Conservation (phyloP, 1,140 invertebrate genomes). For the Trichomalopsis sarcophagae region DNA sequence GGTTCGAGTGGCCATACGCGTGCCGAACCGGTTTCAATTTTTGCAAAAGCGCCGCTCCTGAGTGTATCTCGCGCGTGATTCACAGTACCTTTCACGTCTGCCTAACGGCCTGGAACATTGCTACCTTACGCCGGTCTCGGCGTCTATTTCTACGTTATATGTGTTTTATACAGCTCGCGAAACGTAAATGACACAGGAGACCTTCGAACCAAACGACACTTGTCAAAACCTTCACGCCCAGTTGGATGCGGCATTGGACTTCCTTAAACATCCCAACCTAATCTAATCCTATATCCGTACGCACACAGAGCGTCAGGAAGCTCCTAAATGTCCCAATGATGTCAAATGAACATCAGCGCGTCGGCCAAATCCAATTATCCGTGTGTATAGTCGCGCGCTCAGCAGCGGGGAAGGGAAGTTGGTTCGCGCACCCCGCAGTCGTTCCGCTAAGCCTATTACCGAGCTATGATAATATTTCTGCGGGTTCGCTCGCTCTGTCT, state of each 20-base stretch:
- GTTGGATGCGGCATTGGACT: constrained; percentile 39
- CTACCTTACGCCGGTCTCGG: constrained; percentile 53
- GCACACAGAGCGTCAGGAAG: not conserved
- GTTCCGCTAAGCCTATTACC: constrained; percentile 67
- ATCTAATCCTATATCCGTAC: constrained; percentile 59
- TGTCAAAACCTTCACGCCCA: constrained; percentile 25
- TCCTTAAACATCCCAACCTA: constrained; percentile 61
- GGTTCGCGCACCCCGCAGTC: not conserved
- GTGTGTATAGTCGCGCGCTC: not conserved
- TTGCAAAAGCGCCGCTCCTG: constrained; percentile 41
- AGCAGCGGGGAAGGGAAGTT: constrained; percentile 56
- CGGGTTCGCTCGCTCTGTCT: constrained; percentile 54
- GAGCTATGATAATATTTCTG: constrained; percentile 68
- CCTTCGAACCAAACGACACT: not conserved
- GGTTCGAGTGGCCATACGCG: constrained; percentile 56
- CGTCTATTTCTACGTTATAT: not conserved
- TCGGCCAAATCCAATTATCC: constrained; percentile 69
- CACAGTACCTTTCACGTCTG: constrained; percentile 64
- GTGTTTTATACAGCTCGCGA: no score
- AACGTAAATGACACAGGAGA: not conserved
- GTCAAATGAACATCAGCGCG: constrained; percentile 71
- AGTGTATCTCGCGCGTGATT: constrained; percentile 60
- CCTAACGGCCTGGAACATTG: constrained; percentile 70
- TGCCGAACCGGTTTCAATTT: constrained; percentile 64
- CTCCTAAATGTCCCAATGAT: constrained; percentile 67